phyloP scores from a whole-genome alignment of 2,113 vertebrate genomes.

The Periophthalmus modestus region DNA sequence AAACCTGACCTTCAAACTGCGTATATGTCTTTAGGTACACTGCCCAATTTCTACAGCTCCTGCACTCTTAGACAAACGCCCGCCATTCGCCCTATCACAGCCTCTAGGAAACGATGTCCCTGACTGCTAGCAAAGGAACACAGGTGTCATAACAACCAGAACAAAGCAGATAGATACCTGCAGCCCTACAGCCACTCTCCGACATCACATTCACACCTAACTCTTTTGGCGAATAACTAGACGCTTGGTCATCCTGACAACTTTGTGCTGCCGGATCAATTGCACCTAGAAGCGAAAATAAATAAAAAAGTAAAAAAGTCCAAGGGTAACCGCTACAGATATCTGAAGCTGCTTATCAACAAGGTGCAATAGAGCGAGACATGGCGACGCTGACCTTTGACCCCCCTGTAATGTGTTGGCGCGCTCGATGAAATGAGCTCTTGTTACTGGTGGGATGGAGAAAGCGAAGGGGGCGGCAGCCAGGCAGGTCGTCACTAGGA shows the following conservation, averaged over 20 bases:
- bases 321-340: constrained; percentile 47
- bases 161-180: constrained; percentile 22
- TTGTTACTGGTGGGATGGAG: constrained; percentile 13
- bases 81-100: neutral
- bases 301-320: constrained; percentile 2
- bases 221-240: constrained; percentile 68
- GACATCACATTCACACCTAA: constrained; percentile 54
- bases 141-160: constrained; percentile 44
- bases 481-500: constrained; percentile 1
- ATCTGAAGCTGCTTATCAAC: constrained; percentile 64
- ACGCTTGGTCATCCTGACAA: constrained; percentile 72
- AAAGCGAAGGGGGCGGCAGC: neutral
- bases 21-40: constrained; percentile 15
- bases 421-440: constrained; percentile 33
- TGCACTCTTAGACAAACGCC: neutral
- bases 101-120: constrained; percentile 17
- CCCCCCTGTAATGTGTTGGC: constrained; percentile 33
- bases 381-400: constrained; percentile 27
- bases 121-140: constrained; percentile 16
- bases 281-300: neutral
- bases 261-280: constrained; percentile 62
- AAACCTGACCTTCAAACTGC: constrained; percentile 23
- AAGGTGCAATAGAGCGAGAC: constrained; percentile 41
- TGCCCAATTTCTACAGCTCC: constrained; percentile 10
- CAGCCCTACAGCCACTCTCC: constrained; percentile 36